Base-by-base conservation (phyloP, 2,113 vertebrate genomes). In the Python bivittatus region DNA sequence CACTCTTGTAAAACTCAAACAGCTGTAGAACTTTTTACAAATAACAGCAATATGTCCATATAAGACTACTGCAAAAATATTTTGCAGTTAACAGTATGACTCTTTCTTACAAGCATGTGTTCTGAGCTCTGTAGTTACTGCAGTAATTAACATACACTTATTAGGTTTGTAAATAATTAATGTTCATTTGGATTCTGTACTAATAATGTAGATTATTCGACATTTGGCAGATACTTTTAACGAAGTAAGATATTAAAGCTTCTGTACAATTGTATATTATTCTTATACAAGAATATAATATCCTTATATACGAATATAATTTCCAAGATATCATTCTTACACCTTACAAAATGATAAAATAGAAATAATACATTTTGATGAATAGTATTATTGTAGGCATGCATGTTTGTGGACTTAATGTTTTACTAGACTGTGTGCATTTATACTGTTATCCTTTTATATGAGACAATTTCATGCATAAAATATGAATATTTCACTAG, bases 361-460 rank as follows among this genome's bases (percentile, higher is more conserved):
- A 54, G 6, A 68, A 44, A 64, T 86, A 61, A 91, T 91, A 54
- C 13, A 86, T 64, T 68, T 91, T 91, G 64, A 91, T 86, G 58
- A 86, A 86, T 86, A 56, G 84, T n/a, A 86, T 84, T 91, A 86
- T 38, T 64, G 10, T 64, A 27, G 29, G 58, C 56, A 64, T 29
- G 79, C 54, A 64, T 90, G 61, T 79, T 79, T 54, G n/a, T 72
- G 61, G 48, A 23, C 29, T 72, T 89, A 53, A 33, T 38, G 58
- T 57, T 88, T 57, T 38, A 58, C 86, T 88, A 58, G 33, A 58
- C 33, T 60, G n/a, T 38, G 60, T n/a, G 38, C 22, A 22, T 7
- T 25, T 33, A 52, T 68, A 8, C 42, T 64, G 13, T n/a, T n/a
- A n/a, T n/a, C 38, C 11, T 72, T 72, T 89, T 89, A 72, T 20